Evolutionary conservation across 92 coral and sea anemone species (phyloP).

Genomic region (Blastomussa wellsi): DNA sequence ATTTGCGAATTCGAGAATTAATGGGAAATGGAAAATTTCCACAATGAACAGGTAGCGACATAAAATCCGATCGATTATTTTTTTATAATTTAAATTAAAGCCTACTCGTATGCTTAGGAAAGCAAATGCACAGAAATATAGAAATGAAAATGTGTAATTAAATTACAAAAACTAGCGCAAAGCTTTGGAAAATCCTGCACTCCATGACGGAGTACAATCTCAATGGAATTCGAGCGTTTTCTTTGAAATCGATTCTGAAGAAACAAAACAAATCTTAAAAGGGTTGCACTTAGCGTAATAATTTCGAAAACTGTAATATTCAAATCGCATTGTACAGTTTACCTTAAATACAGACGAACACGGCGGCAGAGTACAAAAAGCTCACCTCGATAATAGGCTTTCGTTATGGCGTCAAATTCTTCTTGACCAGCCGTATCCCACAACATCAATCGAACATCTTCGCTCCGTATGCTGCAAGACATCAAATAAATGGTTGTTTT

Average conservation of each 20-base stretch:
- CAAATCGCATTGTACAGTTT: background rate
- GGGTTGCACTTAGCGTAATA: background rate
- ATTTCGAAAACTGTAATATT: background rate
- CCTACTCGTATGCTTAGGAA: background rate
- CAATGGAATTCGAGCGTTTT: background rate
- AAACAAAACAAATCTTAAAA: background rate
- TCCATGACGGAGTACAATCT: background rate
- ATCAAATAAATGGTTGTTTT: constrained; percentile 19
- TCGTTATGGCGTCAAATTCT: constrained; percentile 99
- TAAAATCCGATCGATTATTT: background rate
- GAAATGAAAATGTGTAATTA: background rate
- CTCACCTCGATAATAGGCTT: constrained; percentile 95
- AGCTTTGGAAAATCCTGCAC: background rate
- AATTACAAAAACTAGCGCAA: constrained; percentile 2
- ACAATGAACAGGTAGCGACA: background rate
- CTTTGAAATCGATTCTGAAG: constrained; percentile 14
- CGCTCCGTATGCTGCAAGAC: constrained; percentile 72
- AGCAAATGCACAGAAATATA: too few relatives aligned
- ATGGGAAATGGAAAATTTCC: background rate
- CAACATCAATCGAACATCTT: constrained; percentile 92
- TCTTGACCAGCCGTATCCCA: constrained; percentile 99
- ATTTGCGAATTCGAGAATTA: constrained; percentile 4
- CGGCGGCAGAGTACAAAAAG: background rate
- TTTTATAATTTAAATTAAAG: background rate
- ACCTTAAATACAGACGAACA: constrained; percentile 2